Percentiles rank a stretch among this genome's conserved stretches.
Evolutionary conservation across 2,797 vertebrate species (phyloP).

Genomic region (Tokudaia muenninki): DNA sequence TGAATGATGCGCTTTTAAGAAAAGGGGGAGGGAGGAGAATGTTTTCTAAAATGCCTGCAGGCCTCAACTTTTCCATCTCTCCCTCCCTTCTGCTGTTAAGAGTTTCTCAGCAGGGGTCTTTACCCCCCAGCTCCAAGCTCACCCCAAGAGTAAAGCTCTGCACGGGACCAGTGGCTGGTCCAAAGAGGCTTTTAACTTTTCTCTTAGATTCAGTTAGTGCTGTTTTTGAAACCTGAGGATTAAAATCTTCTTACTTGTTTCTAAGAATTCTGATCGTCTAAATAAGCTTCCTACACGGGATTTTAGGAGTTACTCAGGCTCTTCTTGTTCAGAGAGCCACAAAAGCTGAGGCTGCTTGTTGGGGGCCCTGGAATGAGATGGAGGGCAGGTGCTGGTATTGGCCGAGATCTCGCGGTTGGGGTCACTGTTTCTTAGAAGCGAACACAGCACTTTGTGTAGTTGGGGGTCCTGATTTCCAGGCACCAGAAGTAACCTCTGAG

Average conservation of each 20-base stretch:
- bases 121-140: background rate
- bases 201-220: background rate
- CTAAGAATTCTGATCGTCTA: background rate
- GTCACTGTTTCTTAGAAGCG: constrained; percentile 18
- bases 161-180: background rate
- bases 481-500: constrained; percentile 4
- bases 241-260: constrained; percentile 40
- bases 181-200: background rate
- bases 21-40: background rate
- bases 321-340: constrained; percentile 21
- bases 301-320: constrained; percentile 46
- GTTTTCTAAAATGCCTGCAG: background rate
- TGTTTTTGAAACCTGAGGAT: constrained; percentile 47
- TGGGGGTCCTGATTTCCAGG: constrained; percentile 48
- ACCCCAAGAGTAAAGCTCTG: background rate
- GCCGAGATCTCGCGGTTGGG: background rate
- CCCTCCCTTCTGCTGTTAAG: background rate
- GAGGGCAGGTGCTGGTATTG: background rate
- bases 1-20: background rate
- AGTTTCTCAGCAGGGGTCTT: background rate
- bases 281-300: background rate
- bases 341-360: constrained; percentile 29
- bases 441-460: background rate
- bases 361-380: background rate
- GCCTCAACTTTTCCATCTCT: background rate